These are phyloP conservation scores for Plectropomus leopardus DNA, from an alignment of 2,113 vertebrate species.

Conservation along the genomic window DNA sequence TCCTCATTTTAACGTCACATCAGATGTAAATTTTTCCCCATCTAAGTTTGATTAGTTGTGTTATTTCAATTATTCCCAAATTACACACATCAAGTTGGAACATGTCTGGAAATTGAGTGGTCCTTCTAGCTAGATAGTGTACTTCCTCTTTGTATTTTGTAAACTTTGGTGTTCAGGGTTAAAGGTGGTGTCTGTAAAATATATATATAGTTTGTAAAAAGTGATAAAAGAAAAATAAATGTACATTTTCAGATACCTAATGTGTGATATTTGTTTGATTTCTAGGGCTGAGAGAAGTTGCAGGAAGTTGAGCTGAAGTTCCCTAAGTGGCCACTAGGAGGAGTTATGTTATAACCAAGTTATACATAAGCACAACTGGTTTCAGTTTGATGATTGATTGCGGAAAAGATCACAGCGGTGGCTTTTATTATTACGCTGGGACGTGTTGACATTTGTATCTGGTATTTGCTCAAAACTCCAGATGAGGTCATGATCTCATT, in stretches of 20 bases:
- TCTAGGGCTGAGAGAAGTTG: not conserved
- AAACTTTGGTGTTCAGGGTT: constrained; percentile 60
- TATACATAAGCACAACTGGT: not conserved
- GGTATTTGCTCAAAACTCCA: constrained; percentile 21
- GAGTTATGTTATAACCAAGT: constrained; percentile 41
- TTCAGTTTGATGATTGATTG: constrained; percentile 12
- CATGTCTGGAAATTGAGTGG: constrained; percentile 37
- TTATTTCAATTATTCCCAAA: not conserved
- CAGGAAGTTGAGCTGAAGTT: constrained; percentile 12
- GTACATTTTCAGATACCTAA: constrained; percentile 59
- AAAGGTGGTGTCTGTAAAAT: constrained; percentile 63
- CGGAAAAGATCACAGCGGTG: constrained; percentile 9
- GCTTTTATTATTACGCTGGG: not conserved
- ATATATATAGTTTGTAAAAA: constrained; percentile 71
- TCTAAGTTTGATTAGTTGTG: constrained; percentile 13
- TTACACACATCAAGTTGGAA: constrained; percentile 12
- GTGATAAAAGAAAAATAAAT: constrained; percentile 67
- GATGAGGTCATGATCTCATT: constrained; percentile 12
- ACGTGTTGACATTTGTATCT: constrained; percentile 29
- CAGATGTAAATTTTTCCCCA: not conserved
- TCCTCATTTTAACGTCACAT: not conserved
- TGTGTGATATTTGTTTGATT: constrained; percentile 29
- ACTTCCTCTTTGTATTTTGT: constrained; percentile 61
- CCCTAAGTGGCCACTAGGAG: constrained; percentile 57
- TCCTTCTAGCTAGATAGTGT: constrained; percentile 45